These are phyloP conservation scores for Aphis craccivora DNA, from an alignment of 1,140 invertebrate species.

Conservation along the genomic window DNA sequence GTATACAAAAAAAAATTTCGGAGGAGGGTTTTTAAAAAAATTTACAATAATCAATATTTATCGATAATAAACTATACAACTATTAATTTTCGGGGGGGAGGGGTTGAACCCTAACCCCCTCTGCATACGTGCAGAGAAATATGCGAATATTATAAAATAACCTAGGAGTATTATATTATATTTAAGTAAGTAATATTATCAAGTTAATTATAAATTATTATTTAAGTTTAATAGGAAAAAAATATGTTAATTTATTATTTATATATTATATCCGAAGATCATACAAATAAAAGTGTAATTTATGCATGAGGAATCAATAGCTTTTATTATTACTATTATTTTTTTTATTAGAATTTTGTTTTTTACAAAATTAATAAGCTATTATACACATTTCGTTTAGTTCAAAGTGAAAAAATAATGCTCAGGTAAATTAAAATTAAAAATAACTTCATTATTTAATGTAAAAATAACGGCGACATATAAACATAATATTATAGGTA, in stretches of 20 bases:
- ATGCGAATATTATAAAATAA: not conserved
- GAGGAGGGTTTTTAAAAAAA: too few species aligned
- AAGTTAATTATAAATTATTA: not conserved
- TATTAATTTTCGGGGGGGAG: too few species aligned
- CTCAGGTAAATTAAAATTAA: not conserved
- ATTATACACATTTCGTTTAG: not conserved
- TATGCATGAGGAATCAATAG: not conserved
- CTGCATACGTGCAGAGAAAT: too few species aligned
- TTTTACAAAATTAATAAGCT: not conserved
- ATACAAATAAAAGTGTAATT: not conserved
- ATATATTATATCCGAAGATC: not conserved
- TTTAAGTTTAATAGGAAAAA: not conserved
- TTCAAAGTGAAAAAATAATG: not conserved
- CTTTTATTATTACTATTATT: not conserved
- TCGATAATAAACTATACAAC: too few species aligned
- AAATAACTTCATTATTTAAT: not conserved
- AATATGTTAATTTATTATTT: not conserved
- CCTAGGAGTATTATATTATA: not conserved
- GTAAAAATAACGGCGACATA: not conserved
- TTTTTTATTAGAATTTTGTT: not conserved
- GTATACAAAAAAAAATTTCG: too few species aligned
- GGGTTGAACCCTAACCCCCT: too few species aligned
- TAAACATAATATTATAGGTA: not conserved
- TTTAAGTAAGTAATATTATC: not conserved
- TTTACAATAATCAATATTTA: too few species aligned